Base-by-base conservation (phyloP, 1,140 invertebrate genomes). In the Lycorma delicatula region DNA sequence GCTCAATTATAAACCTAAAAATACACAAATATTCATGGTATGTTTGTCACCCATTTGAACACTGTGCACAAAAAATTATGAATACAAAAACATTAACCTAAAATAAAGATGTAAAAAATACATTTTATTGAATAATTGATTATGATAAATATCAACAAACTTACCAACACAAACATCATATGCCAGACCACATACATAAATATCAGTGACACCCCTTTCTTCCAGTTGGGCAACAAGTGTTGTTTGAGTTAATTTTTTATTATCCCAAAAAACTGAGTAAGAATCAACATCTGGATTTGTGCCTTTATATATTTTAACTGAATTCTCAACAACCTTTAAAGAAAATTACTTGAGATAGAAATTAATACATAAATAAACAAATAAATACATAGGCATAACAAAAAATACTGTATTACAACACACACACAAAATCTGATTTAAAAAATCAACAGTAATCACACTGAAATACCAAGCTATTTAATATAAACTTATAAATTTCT, bases 201-300 rank as follows among this genome's bases (percentile, higher is more conserved):
- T 87, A 71, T 97, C 93, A 5, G 93, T 94, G 11, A 91, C 86
- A 34, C 83, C 82, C 63, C 85, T 83, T 67, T 83, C 75, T 38
- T 84, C 79, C 31, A 99, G 75, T 68, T 95, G 85, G 1, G 80
- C 78, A 59, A 83, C 82, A n/a, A 98, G 73, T 18, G 85, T 85
- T 3, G 94, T 98, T 65, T 93, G 82, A 1, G 86, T 87, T 26
- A 92, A 71, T 71, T 91, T 92, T 69, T 91, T 88, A 74, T 98
- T 98, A 73, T 98, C 95, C 87, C 89, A 96, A 76, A 99, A 98
- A 13, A 95, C 96, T 0, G 93, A 97, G 73, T 98, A 98, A 1
- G 92, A 95, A 70, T 98, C 96, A 9, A 97, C 88, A 61, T 95
- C 89, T 0, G 93, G 85, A 71, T 96, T 90, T 2, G 89, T 93